phyloP scores from a whole-genome alignment of 1,140 invertebrate species.

The Procambarus virginalis region DNA sequence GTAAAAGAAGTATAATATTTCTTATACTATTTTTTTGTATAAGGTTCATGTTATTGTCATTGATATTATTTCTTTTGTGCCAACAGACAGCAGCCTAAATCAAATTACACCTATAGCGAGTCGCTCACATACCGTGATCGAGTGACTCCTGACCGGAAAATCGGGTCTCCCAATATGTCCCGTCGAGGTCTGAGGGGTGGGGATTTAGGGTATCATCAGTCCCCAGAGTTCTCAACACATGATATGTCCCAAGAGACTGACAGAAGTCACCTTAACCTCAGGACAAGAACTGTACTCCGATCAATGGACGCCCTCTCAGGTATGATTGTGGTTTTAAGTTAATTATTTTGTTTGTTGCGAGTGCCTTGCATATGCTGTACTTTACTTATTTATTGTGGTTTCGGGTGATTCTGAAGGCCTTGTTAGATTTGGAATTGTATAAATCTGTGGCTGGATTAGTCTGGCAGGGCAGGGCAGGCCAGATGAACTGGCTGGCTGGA shows the following conservation, averaged over 20 bases:
- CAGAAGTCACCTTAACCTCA: conserved; percentile 44
- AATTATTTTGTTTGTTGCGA: background rate
- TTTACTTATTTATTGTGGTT: no score
- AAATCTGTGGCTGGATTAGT: no score
- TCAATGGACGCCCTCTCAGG: conserved; percentile 59
- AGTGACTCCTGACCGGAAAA: conserved; percentile 82
- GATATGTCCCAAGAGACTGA: conserved; percentile 10
- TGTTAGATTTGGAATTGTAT: no score
- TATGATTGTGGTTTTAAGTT: background rate
- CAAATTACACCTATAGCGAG: conserved; percentile 86
- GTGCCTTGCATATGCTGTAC: no score
- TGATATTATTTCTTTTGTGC: background rate
- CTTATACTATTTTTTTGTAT: no score
- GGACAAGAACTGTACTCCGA: conserved; percentile 40
- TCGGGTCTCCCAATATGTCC: conserved; percentile 89
- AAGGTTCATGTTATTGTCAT: no score
- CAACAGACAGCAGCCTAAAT: conserved; percentile 78
- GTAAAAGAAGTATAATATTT: background rate
- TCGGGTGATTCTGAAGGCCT: no score
- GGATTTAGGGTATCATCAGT: conserved; percentile 6
- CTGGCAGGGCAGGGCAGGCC: no score
- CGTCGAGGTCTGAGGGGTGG: conserved; percentile 77
- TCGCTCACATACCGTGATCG: conserved; percentile 83
- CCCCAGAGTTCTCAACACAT: conserved; percentile 27
- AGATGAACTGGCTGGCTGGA: no score